These are phyloP conservation scores for Scaptomyza polygonia DNA, from an alignment of 2,888 invertebrate genomes.

Conservation along the genomic window DNA sequence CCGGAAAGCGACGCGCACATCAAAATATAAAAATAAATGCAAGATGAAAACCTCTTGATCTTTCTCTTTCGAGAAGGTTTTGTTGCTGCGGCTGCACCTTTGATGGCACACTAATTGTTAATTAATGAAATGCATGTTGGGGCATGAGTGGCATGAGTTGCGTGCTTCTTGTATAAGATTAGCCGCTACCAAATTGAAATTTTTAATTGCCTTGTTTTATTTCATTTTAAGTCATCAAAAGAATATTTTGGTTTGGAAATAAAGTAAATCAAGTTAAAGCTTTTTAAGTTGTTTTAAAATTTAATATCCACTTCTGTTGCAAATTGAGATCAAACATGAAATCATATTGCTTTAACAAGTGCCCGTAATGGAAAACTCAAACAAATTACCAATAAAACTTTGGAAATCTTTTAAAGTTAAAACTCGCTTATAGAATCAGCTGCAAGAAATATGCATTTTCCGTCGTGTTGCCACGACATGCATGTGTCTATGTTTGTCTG, in stretches of 20 bases:
- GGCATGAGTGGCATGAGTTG: constrained; percentile 13
- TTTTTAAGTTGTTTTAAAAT: too few species aligned
- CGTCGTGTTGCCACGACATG: constrained; percentile 1
- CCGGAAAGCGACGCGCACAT: constrained; percentile 57
- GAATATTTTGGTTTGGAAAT: background rate
- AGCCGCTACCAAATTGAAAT: too few species aligned
- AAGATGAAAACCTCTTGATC: background rate
- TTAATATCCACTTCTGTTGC: background rate
- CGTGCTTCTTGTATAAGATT: constrained; percentile 27
- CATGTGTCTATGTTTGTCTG: constrained; percentile 1
- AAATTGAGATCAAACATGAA: background rate
- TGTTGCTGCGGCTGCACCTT: constrained; percentile 51
- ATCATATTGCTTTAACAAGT: background rate
- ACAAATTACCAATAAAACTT: constrained; percentile 23
- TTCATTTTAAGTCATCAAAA: too few species aligned
- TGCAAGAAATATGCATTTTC: constrained; percentile 17
- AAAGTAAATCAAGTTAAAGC: background rate
- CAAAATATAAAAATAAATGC: constrained; percentile 9
- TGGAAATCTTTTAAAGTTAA: constrained; percentile 5
- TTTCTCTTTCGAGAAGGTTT: background rate
- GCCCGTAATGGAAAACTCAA: background rate
- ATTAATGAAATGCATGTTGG: constrained; percentile 69
- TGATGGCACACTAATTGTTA: constrained; percentile 73
- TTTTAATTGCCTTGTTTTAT: constrained; percentile 30
- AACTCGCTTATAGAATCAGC: background rate